Percentiles rank a stretch among this genome's conserved stretches.
These are phyloP conservation scores for Heteronetta atricapilla DNA, from an alignment of 2,113 vertebrate species.

Conservation along the genomic window DNA sequence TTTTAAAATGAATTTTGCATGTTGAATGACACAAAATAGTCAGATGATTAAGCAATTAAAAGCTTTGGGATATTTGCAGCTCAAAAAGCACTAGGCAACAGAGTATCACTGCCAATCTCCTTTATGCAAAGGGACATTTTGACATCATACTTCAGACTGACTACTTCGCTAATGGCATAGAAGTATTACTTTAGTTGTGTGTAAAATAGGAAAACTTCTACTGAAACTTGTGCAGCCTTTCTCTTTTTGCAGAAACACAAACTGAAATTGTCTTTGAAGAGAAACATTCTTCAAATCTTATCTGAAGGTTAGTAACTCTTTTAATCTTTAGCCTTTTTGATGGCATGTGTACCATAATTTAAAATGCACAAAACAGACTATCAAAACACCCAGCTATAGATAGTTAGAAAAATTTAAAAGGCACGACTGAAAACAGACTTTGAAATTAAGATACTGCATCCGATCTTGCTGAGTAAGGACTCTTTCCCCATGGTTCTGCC, in stretches of 20 bases:
- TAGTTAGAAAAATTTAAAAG: conserved; percentile 8
- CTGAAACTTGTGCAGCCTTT: conserved; percentile 4
- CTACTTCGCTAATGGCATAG: not conserved
- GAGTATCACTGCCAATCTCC: not conserved
- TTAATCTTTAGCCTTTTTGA: conserved; percentile 58
- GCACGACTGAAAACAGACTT: not conserved
- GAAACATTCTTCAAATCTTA: not conserved
- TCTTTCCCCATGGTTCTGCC: not conserved
- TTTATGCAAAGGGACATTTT: not conserved
- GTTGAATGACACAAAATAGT: not conserved
- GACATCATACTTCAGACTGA: not conserved
- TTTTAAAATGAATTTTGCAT: not conserved
- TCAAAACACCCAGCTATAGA: conserved; percentile 32
- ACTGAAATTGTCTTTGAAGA: conserved; percentile 37
- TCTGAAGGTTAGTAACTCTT: conserved; percentile 49
- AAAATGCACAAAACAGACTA: conserved; percentile 49
- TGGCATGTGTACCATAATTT: conserved; percentile 13
- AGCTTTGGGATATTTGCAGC: not conserved
- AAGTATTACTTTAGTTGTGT: not conserved
- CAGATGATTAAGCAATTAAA: conserved; percentile 18
- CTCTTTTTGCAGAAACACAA: conserved; percentile 5
- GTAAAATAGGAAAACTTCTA: not conserved
- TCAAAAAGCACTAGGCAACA: not conserved
- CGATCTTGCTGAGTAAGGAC: not conserved
- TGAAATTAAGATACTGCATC: not conserved